Percentiles rank a stretch among this genome's conserved stretches.
Conservation (phyloP, 2,888 invertebrate species). For the Megastigmus dorsalis region DNA sequence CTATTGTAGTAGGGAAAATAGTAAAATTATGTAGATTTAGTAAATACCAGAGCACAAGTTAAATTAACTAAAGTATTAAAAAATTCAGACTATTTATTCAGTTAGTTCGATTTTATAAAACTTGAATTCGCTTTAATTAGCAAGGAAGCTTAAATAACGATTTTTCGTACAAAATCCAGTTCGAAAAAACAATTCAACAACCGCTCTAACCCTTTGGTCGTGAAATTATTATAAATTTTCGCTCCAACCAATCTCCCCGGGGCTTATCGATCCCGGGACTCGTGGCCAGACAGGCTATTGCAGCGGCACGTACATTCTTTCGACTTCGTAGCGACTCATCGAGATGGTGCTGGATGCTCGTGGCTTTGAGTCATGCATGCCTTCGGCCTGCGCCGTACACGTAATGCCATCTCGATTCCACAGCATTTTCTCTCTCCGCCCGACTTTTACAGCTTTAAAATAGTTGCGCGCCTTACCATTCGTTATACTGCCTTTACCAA, state of each 20-base stretch:
- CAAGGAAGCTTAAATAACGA: no score
- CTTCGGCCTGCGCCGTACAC: constrained; percentile 9
- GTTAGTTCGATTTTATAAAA: no score
- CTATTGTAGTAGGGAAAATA: no score
- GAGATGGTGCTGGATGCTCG: constrained; percentile 65
- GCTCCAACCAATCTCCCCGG: not conserved
- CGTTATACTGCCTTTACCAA: not conserved
- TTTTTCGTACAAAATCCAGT: no score
- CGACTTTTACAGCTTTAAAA: constrained; percentile 43
- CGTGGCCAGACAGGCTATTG: no score
- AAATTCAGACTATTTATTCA: no score
- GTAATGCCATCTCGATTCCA: constrained; percentile 48
- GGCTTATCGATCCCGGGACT: constrained; percentile 16
- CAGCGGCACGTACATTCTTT: constrained; percentile 51
- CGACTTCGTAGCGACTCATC: constrained; percentile 61
- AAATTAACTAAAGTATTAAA: no score
- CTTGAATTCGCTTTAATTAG: no score
- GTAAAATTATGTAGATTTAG: no score
- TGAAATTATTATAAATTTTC: not conserved
- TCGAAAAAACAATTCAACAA: no score
- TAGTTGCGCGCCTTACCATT: constrained; percentile 35
- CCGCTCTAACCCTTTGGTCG: not conserved
- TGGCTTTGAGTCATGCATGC: constrained; percentile 18
- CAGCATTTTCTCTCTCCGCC: constrained; percentile 9
- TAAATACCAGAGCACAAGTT: no score